Base-by-base conservation (phyloP, 2,113 vertebrate genomes). In the Plectropomus leopardus region DNA sequence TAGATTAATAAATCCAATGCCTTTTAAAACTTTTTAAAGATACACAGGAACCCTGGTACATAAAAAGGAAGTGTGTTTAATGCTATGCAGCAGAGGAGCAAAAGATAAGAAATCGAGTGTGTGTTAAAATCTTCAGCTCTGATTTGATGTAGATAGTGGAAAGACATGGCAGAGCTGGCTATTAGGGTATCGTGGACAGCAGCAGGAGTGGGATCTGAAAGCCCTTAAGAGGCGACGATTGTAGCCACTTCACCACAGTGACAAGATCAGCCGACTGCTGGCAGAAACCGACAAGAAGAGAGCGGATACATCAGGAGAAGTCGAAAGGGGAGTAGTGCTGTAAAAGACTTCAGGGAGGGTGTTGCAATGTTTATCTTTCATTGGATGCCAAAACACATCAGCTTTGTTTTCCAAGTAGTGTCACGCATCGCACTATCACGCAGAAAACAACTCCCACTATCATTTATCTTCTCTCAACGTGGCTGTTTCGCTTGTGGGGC, bases 381-480 rank as follows among this genome's bases (percentile, higher is more conserved):
- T 79, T 78, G 58, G 48, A 75, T 45, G 74, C 60, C 78, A 85
- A 82, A 86, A 74, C 68, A 72, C 64, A 78, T 86, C 72, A 57
- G 65, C 42, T 76, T 65, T 85, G 75, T 85, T 86, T 63, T 64
- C 67, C 64, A 58, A 78, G 59, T n/a, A 51, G 59, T 40, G 72
- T 54, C 60, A 75, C 30, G 11, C 45, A 48, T n/a, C 10, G 47
- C 55, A 59, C 73, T 60, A 42, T 64, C 69, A 76, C 8, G 21
- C 42, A 69, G 44, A 78, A 78, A 80, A 63, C 42, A 65, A 81
- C 72, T 53, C 63, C 47, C 51, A 30, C 53, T 42, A 50, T 51
- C 24, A 58, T 53, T 78, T 71, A 50, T 71, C 67, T 23, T 45
- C 57, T 28, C 24, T 72, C 53, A 13, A 34, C 16, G 32, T 50